Percentiles rank a stretch among this genome's conserved stretches.
These are phyloP conservation scores for Melanaphis sacchari DNA, from an alignment of 1,140 invertebrate genomes.

Conservation along the genomic window DNA sequence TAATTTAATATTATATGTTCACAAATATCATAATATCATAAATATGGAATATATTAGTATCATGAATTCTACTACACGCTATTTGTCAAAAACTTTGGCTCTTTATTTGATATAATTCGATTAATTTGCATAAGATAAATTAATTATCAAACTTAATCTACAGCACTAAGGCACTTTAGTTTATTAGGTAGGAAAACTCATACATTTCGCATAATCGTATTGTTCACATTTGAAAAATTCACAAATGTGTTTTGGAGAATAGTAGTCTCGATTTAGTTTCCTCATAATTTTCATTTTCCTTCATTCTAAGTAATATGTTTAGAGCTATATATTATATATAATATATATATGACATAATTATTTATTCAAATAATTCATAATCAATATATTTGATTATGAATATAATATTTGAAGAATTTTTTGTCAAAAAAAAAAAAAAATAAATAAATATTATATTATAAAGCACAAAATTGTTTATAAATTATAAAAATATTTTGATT, in stretches of 20 bases:
- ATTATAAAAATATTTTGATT: background rate
- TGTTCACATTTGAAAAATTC: background rate
- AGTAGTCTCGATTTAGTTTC: background rate
- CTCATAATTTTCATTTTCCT: background rate
- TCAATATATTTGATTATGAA: too few relatives aligned
- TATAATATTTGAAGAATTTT: too few relatives aligned
- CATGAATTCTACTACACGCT: background rate
- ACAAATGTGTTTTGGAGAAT: background rate
- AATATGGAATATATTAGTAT: background rate
- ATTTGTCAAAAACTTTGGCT: constrained; percentile 19
- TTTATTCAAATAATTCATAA: background rate
- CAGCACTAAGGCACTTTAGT: background rate
- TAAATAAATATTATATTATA: too few relatives aligned
- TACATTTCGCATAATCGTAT: background rate
- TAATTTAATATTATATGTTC: background rate
- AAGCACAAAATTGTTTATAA: background rate
- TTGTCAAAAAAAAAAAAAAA: background rate
- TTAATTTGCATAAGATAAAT: background rate
- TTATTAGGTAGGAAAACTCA: background rate
- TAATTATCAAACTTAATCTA: background rate
- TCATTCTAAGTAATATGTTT: background rate
- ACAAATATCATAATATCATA: background rate
- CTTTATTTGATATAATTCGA: constrained; percentile 1
- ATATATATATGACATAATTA: background rate
- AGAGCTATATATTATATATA: too few relatives aligned